Percentiles rank a stretch among this genome's conserved stretches.
Conservation (phyloP, 2,113 vertebrate genomes). For the Centropus unirufus region DNA sequence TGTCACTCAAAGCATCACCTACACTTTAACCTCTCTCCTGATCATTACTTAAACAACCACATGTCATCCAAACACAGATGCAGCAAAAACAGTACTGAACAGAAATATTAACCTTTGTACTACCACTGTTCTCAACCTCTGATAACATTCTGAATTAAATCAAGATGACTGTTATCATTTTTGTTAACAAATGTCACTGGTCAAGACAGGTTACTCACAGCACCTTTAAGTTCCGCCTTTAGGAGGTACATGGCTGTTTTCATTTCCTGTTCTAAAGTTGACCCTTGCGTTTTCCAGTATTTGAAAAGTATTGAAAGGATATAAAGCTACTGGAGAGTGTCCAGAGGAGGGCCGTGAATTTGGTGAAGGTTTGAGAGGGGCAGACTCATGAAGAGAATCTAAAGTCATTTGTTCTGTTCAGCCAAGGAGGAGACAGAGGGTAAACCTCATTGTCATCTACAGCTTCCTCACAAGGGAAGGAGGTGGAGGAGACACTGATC, state of each 20-base stretch:
- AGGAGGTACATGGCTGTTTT: background rate
- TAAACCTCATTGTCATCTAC: too few relatives aligned
- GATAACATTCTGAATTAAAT: slow-evolving; percentile 44
- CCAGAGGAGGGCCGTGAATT: too few relatives aligned
- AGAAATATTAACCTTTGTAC: slow-evolving; percentile 37
- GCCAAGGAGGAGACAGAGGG: too few relatives aligned
- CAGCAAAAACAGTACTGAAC: background rate
- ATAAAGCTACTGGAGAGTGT: too few relatives aligned
- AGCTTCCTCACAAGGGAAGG: too few relatives aligned
- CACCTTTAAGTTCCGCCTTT: background rate
- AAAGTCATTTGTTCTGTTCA: too few relatives aligned
- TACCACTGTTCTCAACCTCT: slow-evolving; percentile 39
- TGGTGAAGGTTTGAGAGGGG: too few relatives aligned
- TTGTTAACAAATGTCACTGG: background rate
- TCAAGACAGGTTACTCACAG: background rate
- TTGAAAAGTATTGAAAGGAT: background rate
- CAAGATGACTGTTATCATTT: slow-evolving; percentile 38
- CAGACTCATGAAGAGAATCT: too few relatives aligned
- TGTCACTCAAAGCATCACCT: background rate
- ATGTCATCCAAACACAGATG: background rate
- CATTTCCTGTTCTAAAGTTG: background rate
- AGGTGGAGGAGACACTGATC: too few relatives aligned
- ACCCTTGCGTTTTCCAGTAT: background rate
- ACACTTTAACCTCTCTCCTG: background rate
- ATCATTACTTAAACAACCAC: background rate